Percentiles rank a stretch among this genome's conserved stretches.
Evolutionary conservation across 1,140 invertebrate genomes (phyloP).

Genomic region (Riptortus pedestris): DNA sequence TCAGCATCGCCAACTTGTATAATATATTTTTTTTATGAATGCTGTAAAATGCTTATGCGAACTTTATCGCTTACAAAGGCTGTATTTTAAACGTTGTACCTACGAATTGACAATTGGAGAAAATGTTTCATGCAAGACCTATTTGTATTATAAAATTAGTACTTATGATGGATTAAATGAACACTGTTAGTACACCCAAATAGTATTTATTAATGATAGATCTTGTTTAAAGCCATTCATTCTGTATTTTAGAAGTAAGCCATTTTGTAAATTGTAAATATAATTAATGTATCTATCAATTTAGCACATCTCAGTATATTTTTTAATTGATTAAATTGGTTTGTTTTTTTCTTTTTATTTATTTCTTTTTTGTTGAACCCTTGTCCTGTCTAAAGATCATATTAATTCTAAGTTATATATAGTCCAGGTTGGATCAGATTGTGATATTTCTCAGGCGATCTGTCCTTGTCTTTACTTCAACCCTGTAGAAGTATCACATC

Average conservation of each 20-base stretch:
- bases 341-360: background rate
- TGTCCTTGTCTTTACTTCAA: too few relatives aligned
- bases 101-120: background rate
- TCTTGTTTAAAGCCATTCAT: background rate
- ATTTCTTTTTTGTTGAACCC: too few relatives aligned
- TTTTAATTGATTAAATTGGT: slow-evolving; percentile 9
- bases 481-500: too few relatives aligned
- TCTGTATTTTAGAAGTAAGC: background rate
- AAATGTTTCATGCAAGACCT: background rate
- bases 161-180: background rate
- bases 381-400: too few relatives aligned
- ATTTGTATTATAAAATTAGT: background rate
- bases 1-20: background rate
- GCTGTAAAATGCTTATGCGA: background rate
- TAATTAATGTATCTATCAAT: slow-evolving; percentile 4
- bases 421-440: too few relatives aligned
- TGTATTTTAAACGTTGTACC: background rate
- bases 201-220: background rate
- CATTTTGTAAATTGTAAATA: background rate
- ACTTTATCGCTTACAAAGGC: background rate
- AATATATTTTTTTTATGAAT: background rate
- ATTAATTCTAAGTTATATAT: too few relatives aligned
- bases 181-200: background rate
- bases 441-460: too few relatives aligned
- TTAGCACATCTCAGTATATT: slow-evolving; percentile 11